phyloP scores from a whole-genome alignment of 2,797 vertebrate genomes.

The Coregonus sp. region DNA sequence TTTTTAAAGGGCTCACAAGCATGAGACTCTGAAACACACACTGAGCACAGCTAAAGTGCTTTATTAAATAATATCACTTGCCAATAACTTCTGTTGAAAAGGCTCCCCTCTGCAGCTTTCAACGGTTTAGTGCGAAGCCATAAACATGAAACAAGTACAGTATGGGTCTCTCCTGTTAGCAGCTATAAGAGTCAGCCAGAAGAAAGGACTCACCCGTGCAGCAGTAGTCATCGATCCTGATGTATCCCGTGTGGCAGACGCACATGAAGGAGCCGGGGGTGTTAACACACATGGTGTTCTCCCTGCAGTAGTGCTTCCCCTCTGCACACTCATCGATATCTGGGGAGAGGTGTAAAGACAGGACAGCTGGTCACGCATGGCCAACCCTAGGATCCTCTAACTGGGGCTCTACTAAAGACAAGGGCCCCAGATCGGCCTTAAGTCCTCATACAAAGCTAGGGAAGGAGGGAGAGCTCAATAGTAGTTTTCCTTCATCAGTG shows the following conservation, averaged over 20 bases:
- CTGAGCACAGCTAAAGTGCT: not conserved
- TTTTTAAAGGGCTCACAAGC: no score
- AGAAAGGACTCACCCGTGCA: slow-evolving; percentile 85
- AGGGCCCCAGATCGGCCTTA: not conserved
- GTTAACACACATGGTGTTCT: slow-evolving; percentile 93
- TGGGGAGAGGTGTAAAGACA: slow-evolving; percentile 48
- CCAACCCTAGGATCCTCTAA: not conserved
- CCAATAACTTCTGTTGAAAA: not conserved
- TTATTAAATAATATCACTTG: not conserved
- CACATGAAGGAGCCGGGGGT: slow-evolving; percentile 93
- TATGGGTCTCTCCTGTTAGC: not conserved
- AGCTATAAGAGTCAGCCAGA: not conserved
- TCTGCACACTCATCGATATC: slow-evolving; percentile 94
- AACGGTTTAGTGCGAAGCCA: not conserved
- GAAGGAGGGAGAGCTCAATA: not conserved
- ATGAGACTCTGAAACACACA: not conserved
- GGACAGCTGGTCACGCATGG: not conserved
- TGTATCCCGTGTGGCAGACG: slow-evolving; percentile 90
- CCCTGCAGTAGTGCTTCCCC: slow-evolving; percentile 91
- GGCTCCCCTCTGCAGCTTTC: not conserved
- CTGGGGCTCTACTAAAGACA: not conserved
- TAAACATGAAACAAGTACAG: no score
- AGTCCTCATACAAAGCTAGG: not conserved
- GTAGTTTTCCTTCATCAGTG: slow-evolving; percentile 12
- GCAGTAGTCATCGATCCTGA: slow-evolving; percentile 94